phyloP scores from a whole-genome alignment of 2,797 vertebrate species.

The Glossophaga mutica region DNA sequence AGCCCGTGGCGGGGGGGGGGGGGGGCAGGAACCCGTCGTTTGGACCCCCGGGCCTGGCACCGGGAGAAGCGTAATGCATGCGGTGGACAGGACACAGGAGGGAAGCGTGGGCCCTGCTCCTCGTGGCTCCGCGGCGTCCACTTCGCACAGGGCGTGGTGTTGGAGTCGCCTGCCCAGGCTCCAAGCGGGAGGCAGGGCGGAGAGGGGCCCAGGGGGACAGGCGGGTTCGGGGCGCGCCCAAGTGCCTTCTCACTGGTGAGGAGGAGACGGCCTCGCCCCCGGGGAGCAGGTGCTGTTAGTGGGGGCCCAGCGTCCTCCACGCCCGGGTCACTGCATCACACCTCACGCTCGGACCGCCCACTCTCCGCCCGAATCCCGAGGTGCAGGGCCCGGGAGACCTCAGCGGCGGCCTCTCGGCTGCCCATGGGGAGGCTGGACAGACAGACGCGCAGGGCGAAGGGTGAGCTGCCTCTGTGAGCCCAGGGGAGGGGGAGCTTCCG shows the following conservation, averaged over 20 bases:
- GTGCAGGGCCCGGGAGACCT: rapidly evolving
- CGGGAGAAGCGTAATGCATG: no score
- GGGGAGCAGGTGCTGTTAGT: rapidly evolving
- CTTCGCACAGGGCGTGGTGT: no score
- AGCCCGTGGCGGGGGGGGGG: no score
- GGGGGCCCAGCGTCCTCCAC: neutral
- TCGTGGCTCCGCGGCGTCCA: rapidly evolving
- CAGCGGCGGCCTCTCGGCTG: neutral
- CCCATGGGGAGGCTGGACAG: neutral
- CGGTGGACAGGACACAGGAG: rapidly evolving
- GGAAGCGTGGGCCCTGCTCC: no score
- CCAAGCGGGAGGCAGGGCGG: no score
- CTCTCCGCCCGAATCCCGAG: rapidly evolving
- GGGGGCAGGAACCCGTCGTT: neutral
- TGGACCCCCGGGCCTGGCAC: neutral
- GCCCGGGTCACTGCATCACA: rapidly evolving
- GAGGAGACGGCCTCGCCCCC: rapidly evolving
- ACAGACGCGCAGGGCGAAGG: neutral
- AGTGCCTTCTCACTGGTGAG: neutral
- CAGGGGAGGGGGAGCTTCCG: neutral
- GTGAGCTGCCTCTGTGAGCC: neutral
- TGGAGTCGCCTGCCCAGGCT: neutral
- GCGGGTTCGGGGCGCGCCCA: rapidly evolving
- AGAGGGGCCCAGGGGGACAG: neutral
- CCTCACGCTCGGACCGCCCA: neutral